A percentile compares a stretch with the other conserved stretches of the same genome.
Evolutionary conservation across 64 coral and sea anemone genomes (phyloP).

Genomic region (Dendrophyllia cribrosa): DNA sequence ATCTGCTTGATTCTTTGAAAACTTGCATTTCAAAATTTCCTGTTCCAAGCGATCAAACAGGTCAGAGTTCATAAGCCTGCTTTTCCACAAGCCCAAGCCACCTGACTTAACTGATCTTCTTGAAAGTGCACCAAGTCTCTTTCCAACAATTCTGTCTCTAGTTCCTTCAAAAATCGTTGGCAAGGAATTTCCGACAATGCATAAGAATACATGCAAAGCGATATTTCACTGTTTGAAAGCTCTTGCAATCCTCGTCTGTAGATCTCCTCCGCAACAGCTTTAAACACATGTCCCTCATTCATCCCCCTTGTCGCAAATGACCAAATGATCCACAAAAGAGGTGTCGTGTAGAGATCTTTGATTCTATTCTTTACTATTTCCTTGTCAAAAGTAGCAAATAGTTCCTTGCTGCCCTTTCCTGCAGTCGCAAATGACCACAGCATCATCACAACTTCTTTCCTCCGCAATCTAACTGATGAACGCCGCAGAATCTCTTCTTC

Average conservation of each 20-base stretch:
- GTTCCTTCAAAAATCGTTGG: not conserved
- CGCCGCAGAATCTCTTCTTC: slow-evolving; percentile 15
- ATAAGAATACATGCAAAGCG: slow-evolving; percentile 29
- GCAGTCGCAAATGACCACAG: slow-evolving; percentile 17
- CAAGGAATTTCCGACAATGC: slow-evolving; percentile 42
- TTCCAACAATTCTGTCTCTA: not conserved
- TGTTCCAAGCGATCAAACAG: not conserved
- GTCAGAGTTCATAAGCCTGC: not conserved
- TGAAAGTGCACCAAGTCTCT: not conserved
- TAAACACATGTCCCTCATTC: not conserved
- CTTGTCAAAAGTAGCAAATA: not conserved
- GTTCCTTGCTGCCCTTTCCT: slow-evolving; percentile 1
- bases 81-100: slow-evolving; percentile 10
- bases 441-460: not conserved
- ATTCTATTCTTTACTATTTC: not conserved
- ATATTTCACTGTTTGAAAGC: not conserved
- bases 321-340: slow-evolving; percentile 21
- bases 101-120: not conserved
- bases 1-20: slow-evolving; percentile 6
- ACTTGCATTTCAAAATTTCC: not conserved
- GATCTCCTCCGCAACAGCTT: not conserved
- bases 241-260: not conserved
- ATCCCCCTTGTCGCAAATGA: slow-evolving; percentile 25
- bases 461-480: not conserved
- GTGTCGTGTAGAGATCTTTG: not conserved